Base-by-base conservation (phyloP, 1,140 invertebrate genomes). In the Drosophila fuyamai region DNA sequence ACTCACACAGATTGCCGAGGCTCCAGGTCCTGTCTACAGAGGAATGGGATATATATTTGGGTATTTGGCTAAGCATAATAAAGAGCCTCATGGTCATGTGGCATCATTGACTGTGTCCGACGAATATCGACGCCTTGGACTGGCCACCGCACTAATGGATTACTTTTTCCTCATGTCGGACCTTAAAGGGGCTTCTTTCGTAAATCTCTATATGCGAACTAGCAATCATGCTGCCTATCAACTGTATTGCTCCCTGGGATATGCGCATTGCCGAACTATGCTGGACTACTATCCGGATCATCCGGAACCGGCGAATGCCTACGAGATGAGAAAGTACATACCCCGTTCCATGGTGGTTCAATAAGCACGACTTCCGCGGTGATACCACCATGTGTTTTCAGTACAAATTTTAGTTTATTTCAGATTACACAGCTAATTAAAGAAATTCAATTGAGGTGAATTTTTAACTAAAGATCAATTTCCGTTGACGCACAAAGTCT, bases 401-500 rank as follows among this genome's bases (percentile, higher is more conserved):
- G 14, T 43, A 58, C 60, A 58, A 48, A 83, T 58, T 71, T 50
- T 40, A 41, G 40, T 61, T 55, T 43, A 7, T 63, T 55, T 55
- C 5, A 13, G 40, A 55, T 29, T 36, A 55, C 67, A 73, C 36
- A 60, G 58, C 71, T 71, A 90, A 90, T 81, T 81, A 79, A 71
- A 50, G 47, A 88, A 54, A 85, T 41, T 67, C 62, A 76, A 81
- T 85, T 85, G 78, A 51, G 58, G 50, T 51, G 43, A 68, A 65
- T 70, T 59, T 62, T 55, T 50, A 78, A 55, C 46, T 38, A 50
- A 55, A 47, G 73, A 56, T 73, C 62, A 68, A 67, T 86, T 85
- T 90, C 86, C 85, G 81, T 71, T 90, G 86, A 90, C 85, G 85
- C 85, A 90, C 85, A 76, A 51, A 62, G 48, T 40, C 51, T 29